phyloP scores from a whole-genome alignment of 2,888 invertebrate genomes.

The Tachina lurida region DNA sequence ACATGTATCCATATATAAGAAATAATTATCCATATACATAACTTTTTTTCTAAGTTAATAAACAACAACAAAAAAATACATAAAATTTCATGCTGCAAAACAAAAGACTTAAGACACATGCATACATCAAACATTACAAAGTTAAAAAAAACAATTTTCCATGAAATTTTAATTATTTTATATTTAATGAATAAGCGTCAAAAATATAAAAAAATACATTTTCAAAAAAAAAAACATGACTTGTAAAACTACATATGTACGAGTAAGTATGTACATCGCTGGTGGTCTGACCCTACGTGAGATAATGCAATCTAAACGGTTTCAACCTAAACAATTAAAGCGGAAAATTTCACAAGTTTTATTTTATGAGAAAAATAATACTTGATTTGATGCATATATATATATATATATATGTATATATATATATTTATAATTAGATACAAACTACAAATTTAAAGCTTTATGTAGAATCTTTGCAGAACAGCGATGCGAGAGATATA shows the following conservation, averaged over 20 bases:
- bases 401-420: too few species aligned
- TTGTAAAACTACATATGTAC: background rate
- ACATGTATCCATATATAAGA: background rate
- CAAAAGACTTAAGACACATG: slow-evolving; percentile 17
- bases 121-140: background rate
- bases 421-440: too few species aligned
- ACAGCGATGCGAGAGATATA: too few species aligned
- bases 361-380: background rate
- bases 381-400: too few species aligned
- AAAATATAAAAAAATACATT: background rate
- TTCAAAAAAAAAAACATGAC: background rate
- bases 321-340: background rate
- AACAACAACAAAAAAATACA: too few species aligned
- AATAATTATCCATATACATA: background rate
- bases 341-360: background rate
- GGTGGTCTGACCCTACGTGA: background rate
- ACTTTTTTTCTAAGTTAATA: too few species aligned
- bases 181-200: background rate
- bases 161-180: background rate
- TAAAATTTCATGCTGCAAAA: background rate
- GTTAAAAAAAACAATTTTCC: background rate
- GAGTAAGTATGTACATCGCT: background rate
- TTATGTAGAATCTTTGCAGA: too few species aligned
- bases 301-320: background rate
- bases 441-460: too few species aligned